phyloP scores from a whole-genome alignment of 2,113 vertebrate species.

The Vicugna pacos region DNA sequence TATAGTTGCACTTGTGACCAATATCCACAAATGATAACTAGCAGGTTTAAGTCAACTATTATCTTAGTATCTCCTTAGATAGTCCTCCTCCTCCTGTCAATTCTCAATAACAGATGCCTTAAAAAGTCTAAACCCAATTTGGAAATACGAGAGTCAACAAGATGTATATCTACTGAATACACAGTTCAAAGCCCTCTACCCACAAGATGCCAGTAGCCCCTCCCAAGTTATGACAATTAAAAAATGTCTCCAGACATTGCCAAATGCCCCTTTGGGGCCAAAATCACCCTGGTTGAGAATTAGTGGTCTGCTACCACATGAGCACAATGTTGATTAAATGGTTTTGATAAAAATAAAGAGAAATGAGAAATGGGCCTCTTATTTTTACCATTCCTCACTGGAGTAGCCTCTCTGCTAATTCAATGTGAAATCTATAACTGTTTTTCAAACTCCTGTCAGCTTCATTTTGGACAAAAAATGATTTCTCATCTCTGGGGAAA shows the following conservation, averaged over 20 bases:
- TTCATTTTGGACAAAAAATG: conserved; percentile 6
- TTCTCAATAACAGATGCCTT: neutral
- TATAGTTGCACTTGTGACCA: neutral
- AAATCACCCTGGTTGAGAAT: neutral
- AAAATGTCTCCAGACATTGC: neutral
- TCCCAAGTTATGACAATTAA: neutral
- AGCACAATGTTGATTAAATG: neutral
- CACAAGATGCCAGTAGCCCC: neutral
- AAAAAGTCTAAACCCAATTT: conserved; percentile 24
- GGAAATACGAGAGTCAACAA: neutral
- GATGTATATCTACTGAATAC: neutral
- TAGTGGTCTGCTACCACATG: neutral
- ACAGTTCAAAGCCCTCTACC: neutral
- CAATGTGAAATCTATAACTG: neutral
- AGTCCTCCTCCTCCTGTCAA: neutral
- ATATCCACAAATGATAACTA: neutral
- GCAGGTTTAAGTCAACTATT: neutral
- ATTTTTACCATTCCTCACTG: neutral
- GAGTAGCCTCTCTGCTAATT: neutral
- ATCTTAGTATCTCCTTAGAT: neutral
- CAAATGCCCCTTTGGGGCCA: neutral
- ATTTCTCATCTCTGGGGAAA: conserved; percentile 28
- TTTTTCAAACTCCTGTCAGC: neutral
- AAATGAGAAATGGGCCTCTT: neutral
- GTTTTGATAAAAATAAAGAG: neutral